phyloP scores from a whole-genome alignment of 2,797 vertebrate genomes.

The Cossypha caffra region DNA sequence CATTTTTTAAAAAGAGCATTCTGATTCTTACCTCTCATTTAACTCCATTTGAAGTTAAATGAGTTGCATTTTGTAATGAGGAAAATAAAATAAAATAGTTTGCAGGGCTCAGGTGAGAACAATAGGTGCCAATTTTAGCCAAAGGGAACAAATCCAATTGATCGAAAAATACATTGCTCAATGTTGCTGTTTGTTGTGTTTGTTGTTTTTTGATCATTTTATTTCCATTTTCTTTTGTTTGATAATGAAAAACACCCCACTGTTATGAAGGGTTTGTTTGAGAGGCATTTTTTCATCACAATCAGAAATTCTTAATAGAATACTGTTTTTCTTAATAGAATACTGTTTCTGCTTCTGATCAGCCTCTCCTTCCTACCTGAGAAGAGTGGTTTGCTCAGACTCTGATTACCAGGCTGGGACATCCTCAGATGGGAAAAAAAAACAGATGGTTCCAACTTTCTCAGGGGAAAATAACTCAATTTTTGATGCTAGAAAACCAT shows the following conservation, averaged over 20 bases:
- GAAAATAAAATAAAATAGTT: slow-evolving; percentile 15
- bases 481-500: not conserved
- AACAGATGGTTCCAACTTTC: not conserved
- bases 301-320: not conserved
- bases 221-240: not conserved
- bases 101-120: not conserved
- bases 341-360: not conserved
- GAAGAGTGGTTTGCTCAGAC: not conserved
- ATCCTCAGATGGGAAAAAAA: not conserved
- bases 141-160: not conserved
- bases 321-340: not conserved
- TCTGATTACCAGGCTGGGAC: not conserved
- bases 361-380: not conserved
- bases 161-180: not conserved
- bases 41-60: slow-evolving; percentile 27
- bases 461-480: not conserved
- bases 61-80: not conserved
- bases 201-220: not conserved
- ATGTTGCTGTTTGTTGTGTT: not conserved
- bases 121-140: not conserved
- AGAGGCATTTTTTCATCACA: not conserved
- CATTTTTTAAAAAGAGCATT: not conserved
- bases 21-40: not conserved
- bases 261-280: not conserved
- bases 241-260: not conserved